phyloP scores from a whole-genome alignment of 2,797 vertebrate genomes.

The Amblyopsis hoosieri region DNA sequence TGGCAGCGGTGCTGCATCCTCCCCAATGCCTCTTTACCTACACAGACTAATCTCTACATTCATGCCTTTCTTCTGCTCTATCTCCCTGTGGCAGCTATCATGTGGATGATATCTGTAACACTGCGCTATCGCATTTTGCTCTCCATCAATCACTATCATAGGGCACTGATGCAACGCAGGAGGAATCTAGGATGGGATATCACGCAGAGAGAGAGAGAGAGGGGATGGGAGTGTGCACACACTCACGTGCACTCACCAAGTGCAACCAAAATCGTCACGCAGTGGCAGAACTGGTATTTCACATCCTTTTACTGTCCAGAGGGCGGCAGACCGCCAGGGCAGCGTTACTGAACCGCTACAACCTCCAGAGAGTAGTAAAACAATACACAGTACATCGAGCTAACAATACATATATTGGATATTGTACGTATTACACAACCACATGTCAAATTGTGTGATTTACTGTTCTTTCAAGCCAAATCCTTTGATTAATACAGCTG shows the following conservation, averaged over 20 bases:
- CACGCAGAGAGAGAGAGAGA: background rate
- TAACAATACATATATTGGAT: slow-evolving; percentile 31
- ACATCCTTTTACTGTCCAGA: slow-evolving; percentile 13
- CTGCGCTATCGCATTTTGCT: slow-evolving; percentile 12
- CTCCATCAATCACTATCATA: slow-evolving; percentile 17
- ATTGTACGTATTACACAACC: slow-evolving; percentile 49
- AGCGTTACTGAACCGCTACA: background rate
- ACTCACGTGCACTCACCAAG: background rate
- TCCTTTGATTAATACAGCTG: background rate
- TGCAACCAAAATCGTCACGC: slow-evolving; percentile 9
- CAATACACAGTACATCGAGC: slow-evolving; percentile 36
- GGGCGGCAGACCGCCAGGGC: slow-evolving; percentile 14
- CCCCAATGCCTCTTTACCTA: background rate
- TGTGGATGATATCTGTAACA: slow-evolving; percentile 25
- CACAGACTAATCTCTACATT: slow-evolving; percentile 9
- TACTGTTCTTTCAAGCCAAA: background rate
- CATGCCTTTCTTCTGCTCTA: background rate
- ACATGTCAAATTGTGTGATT: too few relatives aligned
- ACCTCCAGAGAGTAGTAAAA: background rate
- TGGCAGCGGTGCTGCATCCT: background rate
- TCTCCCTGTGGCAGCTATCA: slow-evolving; percentile 10
- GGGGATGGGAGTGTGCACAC: background rate
- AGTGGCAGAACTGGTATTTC: slow-evolving; percentile 11
- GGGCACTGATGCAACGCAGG: slow-evolving; percentile 27
- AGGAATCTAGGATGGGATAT: slow-evolving; percentile 32